Percentiles rank a stretch among this genome's conserved stretches.
These are phyloP conservation scores for Benthosema pterotum DNA, from an alignment of 2,797 vertebrate genomes.

Conservation along the genomic window DNA sequence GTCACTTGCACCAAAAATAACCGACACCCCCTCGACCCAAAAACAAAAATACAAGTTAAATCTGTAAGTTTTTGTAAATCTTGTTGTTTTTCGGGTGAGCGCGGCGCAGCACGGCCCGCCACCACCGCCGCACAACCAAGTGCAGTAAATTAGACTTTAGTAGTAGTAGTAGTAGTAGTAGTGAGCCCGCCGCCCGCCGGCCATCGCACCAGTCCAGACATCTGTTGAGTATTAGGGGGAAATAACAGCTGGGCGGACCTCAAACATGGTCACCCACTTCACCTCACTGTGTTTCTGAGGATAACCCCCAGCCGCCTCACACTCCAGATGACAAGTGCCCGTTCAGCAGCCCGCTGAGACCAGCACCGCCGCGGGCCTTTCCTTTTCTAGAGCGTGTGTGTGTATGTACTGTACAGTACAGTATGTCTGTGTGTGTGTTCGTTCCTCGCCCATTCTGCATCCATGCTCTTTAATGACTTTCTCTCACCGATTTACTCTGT, in stretches of 20 bases:
- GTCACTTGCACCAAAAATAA: too few relatives aligned
- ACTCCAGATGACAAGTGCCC: conserved; percentile 77
- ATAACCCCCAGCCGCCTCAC: conserved; percentile 74
- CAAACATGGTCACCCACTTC: conserved; percentile 80
- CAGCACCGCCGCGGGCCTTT: conserved; percentile 22
- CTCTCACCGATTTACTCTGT: conserved; percentile 4
- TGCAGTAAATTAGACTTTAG: not conserved
- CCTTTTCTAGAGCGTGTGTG: not conserved
- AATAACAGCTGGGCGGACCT: conserved; percentile 82
- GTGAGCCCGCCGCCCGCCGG: not conserved
- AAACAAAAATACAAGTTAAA: too few relatives aligned
- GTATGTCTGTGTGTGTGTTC: too few relatives aligned
- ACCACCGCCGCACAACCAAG: too few relatives aligned
- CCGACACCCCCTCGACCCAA: too few relatives aligned
- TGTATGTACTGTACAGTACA: too few relatives aligned
- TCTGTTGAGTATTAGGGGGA: conserved; percentile 80
- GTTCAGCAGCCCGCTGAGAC: conserved; percentile 56
- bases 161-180: too few relatives aligned
- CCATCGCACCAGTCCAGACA: conserved; percentile 65
- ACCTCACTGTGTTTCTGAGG: conserved; percentile 76
- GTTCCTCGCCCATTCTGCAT: conserved; percentile 7
- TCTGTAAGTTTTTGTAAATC: too few relatives aligned
- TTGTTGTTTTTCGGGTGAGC: too few relatives aligned
- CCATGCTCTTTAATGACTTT: conserved; percentile 18
- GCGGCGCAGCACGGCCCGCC: too few relatives aligned